Percentiles rank a stretch among this genome's conserved stretches.
These are phyloP conservation scores for Engystomops pustulosus DNA, from an alignment of 2,113 vertebrate species.

Conservation along the genomic window DNA sequence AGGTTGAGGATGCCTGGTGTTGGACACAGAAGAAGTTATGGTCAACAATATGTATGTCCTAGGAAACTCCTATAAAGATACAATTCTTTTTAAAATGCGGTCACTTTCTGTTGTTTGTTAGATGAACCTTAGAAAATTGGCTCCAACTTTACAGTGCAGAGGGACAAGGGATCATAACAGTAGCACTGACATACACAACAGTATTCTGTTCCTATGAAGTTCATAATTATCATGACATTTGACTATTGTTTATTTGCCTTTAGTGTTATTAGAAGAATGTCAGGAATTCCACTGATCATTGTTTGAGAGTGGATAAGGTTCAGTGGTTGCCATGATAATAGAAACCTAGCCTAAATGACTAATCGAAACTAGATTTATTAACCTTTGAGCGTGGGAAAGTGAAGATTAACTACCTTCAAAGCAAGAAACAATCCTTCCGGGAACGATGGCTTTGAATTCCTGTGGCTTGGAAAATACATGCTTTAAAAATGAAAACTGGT, in stretches of 20 bases:
- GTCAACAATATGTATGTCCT: too few species aligned
- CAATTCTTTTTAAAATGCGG: too few species aligned
- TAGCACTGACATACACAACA: not conserved
- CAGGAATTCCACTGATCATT: slow-evolving; percentile 55
- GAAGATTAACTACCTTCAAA: slow-evolving; percentile 55
- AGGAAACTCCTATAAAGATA: too few species aligned
- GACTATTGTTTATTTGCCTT: slow-evolving; percentile 36
- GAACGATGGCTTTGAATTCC: slow-evolving; percentile 55
- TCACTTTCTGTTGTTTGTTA: too few species aligned
- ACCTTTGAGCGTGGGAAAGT: slow-evolving; percentile 58
- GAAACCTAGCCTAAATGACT: slow-evolving; percentile 57
- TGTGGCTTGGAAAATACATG: slow-evolving; percentile 45
- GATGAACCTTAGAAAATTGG: not conserved
- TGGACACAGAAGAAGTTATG: too few species aligned
- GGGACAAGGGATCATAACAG: slow-evolving; percentile 15
- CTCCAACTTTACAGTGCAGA: not conserved
- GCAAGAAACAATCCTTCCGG: slow-evolving; percentile 41
- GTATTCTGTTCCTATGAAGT: slow-evolving; percentile 17
- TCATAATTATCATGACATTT: slow-evolving; percentile 31
- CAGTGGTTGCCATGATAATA: slow-evolving; percentile 57
- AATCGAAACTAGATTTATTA: slow-evolving; percentile 59
- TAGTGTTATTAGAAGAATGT: slow-evolving; percentile 48
- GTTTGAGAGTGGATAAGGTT: slow-evolving; percentile 53
- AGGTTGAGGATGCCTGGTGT: too few species aligned
- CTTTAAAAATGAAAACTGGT: slow-evolving; percentile 33